These are phyloP conservation scores for Montipora efflorescens DNA, from an alignment of 64 coral and sea anemone genomes.

Conservation along the genomic window DNA sequence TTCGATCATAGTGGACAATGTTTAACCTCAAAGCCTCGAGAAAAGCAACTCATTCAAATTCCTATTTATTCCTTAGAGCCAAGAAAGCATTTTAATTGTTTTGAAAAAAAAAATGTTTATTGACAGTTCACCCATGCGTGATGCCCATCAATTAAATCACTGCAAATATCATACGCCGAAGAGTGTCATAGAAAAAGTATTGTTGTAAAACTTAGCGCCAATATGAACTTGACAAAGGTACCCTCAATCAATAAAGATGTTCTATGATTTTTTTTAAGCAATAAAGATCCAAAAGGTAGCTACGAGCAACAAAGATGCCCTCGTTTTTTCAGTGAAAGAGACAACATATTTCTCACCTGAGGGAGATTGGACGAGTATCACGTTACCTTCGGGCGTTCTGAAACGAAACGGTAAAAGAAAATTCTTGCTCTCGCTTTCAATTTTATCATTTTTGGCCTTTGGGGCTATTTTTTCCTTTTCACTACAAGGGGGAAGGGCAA, in stretches of 20 bases:
- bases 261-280: not conserved
- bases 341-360: not conserved
- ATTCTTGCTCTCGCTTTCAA: not conserved
- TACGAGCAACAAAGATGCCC: not conserved
- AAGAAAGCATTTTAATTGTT: too few species aligned
- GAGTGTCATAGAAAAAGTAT: not conserved
- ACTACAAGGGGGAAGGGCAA: too few species aligned
- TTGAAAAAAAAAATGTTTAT: too few species aligned
- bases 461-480: too few species aligned
- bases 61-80: too few species aligned
- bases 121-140: too few species aligned
- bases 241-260: not conserved
- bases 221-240: not conserved
- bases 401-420: not conserved
- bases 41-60: too few species aligned
- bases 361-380: not conserved
- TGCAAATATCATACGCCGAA: too few species aligned
- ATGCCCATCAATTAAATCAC: too few species aligned
- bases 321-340: not conserved
- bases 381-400: not conserved
- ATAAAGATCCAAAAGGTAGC: slow-evolving; percentile 14
- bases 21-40: too few species aligned
- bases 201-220: not conserved
- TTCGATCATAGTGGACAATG: too few species aligned
- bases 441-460: too few species aligned